Base-by-base conservation (phyloP, 2,888 invertebrate genomes). In the Oscheius sp. region DNA sequence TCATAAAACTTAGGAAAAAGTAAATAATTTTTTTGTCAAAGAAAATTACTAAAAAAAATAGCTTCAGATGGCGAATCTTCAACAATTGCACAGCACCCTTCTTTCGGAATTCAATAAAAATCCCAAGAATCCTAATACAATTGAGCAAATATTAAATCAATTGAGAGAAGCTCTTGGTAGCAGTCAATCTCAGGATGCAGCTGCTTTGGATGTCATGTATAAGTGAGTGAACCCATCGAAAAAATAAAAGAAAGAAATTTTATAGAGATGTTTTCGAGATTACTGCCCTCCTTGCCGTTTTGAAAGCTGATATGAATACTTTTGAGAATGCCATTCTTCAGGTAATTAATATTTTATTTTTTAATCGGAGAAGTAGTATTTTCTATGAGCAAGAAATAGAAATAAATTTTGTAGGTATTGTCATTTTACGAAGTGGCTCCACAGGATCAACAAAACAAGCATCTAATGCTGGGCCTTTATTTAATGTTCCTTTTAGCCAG, bases 311-410 rank as follows among this genome's bases (percentile, higher is more conserved):
- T 91, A 95, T 97, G 79, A 94, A 94, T 78, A 93, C 95, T 0
- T 99, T 98, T 90, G 97, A 99, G 89, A 92, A 97, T 86, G 97
- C 95, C 88, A 96, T 99, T 93, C 94, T 97, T 12, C 97, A 98
- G 89, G 90, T 99, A 58, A 97, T 53, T 29, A 1, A 21, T n/a
- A n/a, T n/a, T n/a, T n/a, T n/a, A 53, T 58, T 64, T 29, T 35
- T 35, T 35, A 35, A 35, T 6, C 9, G 3, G 3, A 35, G 9
- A 35, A 35, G 3, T 35, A 35, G 35, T 35, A 23, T 23, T 18
- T 1, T 59, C n/a, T 7, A 29, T 16, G 18, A n/a, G n/a, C n/a
- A n/a, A n/a, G n/a, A n/a, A n/a, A n/a, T n/a, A n/a, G n/a, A 46
- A 58, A 53, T 35, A 29, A 29, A 46, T 66, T 52, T 9, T 35